Conservation (phyloP, 37 sponge, comb jelly and placozoan genomes). For the Theonella swinhoei region DNA sequence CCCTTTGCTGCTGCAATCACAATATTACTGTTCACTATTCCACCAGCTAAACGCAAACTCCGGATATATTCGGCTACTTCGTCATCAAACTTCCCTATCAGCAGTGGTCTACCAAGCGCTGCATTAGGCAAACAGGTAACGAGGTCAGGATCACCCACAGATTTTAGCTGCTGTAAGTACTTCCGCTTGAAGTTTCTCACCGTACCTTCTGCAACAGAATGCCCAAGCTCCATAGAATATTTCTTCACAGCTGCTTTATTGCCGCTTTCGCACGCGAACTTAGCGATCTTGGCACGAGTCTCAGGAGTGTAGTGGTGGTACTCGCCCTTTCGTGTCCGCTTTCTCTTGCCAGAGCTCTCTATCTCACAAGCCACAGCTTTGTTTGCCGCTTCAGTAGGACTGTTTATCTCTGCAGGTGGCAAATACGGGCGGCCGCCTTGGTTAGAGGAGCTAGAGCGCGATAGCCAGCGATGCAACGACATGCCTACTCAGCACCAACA, state of each 20-base stretch:
- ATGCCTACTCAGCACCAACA: too few relatives aligned
- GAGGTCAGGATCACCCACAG: slow-evolving; percentile 25
- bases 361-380: too few relatives aligned
- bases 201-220: slow-evolving; percentile 10
- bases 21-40: slow-evolving; percentile 25
- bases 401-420: too few relatives aligned
- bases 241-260: slow-evolving; percentile 9
- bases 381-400: too few relatives aligned
- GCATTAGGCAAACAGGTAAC: too few relatives aligned
- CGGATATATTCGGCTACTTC: neutral
- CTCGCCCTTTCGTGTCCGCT: too few relatives aligned
- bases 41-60: neutral
- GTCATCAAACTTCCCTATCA: neutral
- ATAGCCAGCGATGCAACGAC: too few relatives aligned
- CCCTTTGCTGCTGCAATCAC: slow-evolving; percentile 67
- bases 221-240: slow-evolving; percentile 17
- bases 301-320: slow-evolving; percentile 33
- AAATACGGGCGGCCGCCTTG: too few relatives aligned
- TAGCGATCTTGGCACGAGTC: slow-evolving; percentile 20
- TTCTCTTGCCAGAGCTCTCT: too few relatives aligned
- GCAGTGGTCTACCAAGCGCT: too few relatives aligned
- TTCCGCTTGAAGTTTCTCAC: slow-evolving; percentile 25
- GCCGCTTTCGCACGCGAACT: slow-evolving; percentile 20
- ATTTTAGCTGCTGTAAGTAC: slow-evolving; percentile 18
- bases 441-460: too few relatives aligned